Evolutionary conservation across 1,140 invertebrate genomes (phyloP), one percentile per base, ranked within the genome.

Genomic region (Lanistes nyassanus): DNA sequence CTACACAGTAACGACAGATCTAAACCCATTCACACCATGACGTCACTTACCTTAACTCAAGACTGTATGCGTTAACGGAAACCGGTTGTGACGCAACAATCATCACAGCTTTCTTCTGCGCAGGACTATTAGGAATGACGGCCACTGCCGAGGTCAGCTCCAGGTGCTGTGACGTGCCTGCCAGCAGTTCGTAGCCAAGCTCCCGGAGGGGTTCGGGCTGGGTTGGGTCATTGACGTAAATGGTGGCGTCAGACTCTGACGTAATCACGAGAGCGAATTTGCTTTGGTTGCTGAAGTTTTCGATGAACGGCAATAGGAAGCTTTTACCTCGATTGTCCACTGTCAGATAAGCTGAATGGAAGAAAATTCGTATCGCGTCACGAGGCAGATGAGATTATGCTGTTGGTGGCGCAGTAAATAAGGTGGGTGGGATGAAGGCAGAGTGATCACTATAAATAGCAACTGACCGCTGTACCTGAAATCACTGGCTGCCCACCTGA

Each of bases 71-170:
- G 36, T 60, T 60, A 31, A 72, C 70, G 16, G 70, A 31, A 9
- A 72, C 36, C 7, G 70, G 70, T 16, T 72, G 70, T 11, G 70
- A 62, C 23, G 70, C 70, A n/a, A 72, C n/a, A 2, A 72, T 37
- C n/a, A 72, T 34, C 31, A 72, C 70, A n/a, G 70, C 56, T 37
- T 72, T 72, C 56, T 62, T 60, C 56, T 72, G 51, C 2, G 36
- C 34, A n/a, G 42, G 55, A 26, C 60, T 36, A 58, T 62, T 60
- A 56, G 70, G 29, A 9, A 55, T 56, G n/a, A 58, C 26, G 23
- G 56, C 34, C n/a, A 72, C 70, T 31, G 23, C 7, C 31, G 55
- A 47, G n/a, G 23, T 36, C 34, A 72, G 36, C 5, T 31, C 29
- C 34, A 72, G 55, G 36, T 62, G 70, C 29, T 39, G n/a, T 26